Conservation (phyloP, 1,140 invertebrate genomes). For the Odontomachus brunneus region DNA sequence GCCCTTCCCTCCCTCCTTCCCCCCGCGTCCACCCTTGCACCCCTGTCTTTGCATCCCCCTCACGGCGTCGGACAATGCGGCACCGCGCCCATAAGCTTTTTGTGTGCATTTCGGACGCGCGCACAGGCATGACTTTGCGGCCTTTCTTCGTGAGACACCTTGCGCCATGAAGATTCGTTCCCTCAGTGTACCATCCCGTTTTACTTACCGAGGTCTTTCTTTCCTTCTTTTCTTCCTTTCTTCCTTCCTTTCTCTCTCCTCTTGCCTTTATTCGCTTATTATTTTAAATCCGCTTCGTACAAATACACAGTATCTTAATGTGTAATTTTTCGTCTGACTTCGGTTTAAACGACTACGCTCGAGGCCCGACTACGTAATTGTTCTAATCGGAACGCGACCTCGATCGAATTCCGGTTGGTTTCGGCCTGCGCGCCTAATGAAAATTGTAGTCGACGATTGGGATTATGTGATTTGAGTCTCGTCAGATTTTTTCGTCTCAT, state of each 20-base stretch:
- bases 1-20: background rate
- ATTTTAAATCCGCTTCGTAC: conserved; percentile 59
- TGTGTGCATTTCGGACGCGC: conserved; percentile 54
- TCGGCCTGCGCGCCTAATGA: background rate
- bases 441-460: too few relatives aligned
- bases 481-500: too few relatives aligned
- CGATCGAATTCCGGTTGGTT: background rate
- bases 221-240: too few relatives aligned
- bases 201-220: conserved; percentile 16
- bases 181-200: conserved; percentile 44
- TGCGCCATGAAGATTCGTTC: conserved; percentile 48
- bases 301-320: conserved; percentile 51
- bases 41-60: conserved; percentile 42
- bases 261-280: conserved; percentile 9
- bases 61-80: conserved; percentile 44
- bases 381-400: background rate
- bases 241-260: background rate
- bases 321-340: conserved; percentile 1
- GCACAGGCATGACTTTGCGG: conserved; percentile 55
- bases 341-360: too few relatives aligned
- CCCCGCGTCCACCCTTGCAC: background rate
- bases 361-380: too few relatives aligned
- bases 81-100: conserved; percentile 62
- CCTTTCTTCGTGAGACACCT: conserved; percentile 63
- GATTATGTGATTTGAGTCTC: too few relatives aligned